Percentiles rank a stretch among this genome's conserved stretches.
Evolutionary conservation across 2,888 invertebrate species (phyloP).

Genomic region (Caenorhabditis panamensis): DNA sequence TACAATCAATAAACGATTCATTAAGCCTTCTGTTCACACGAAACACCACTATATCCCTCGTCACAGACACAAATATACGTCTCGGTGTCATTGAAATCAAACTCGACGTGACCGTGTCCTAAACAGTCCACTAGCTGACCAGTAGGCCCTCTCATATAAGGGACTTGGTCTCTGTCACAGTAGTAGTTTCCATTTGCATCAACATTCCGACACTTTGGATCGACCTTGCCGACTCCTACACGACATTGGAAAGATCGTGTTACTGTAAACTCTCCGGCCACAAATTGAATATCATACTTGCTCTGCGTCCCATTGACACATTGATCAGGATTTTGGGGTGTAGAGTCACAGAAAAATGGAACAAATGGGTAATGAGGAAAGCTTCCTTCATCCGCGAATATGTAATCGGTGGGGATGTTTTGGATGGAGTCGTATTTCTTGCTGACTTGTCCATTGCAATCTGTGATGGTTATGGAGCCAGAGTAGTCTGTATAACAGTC

Average conservation of each 20-base stretch:
- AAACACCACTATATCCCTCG: conserved; percentile 30
- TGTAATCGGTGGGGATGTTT: conserved; percentile 25
- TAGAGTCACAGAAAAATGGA: conserved; percentile 43
- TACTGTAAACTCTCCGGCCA: conserved; percentile 44
- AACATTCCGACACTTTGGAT: conserved; percentile 19
- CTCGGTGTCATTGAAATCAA: conserved; percentile 33
- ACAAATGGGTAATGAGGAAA: conserved; percentile 48
- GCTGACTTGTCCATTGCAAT: conserved; percentile 32
- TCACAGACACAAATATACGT: conserved; percentile 48
- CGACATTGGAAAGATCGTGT: conserved; percentile 49
- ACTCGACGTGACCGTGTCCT: conserved; percentile 47
- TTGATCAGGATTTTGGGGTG: not conserved
- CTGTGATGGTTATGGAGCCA: conserved; percentile 36
- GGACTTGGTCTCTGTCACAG: conserved; percentile 20
- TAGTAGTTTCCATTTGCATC: conserved; percentile 41
- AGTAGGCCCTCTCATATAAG: conserved; percentile 49
- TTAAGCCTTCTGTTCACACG: conserved; percentile 23
- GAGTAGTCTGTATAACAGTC: conserved; percentile 36
- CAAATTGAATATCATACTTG: conserved; percentile 53
- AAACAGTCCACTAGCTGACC: conserved; percentile 40
- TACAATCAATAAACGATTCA: too few species aligned
- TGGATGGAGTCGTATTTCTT: conserved; percentile 43
- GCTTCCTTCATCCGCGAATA: conserved; percentile 45
- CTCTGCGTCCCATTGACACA: conserved; percentile 20
- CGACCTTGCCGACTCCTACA: conserved; percentile 30